Conservation (phyloP, 2,888 invertebrate genomes). For the Drosophila robusta region DNA sequence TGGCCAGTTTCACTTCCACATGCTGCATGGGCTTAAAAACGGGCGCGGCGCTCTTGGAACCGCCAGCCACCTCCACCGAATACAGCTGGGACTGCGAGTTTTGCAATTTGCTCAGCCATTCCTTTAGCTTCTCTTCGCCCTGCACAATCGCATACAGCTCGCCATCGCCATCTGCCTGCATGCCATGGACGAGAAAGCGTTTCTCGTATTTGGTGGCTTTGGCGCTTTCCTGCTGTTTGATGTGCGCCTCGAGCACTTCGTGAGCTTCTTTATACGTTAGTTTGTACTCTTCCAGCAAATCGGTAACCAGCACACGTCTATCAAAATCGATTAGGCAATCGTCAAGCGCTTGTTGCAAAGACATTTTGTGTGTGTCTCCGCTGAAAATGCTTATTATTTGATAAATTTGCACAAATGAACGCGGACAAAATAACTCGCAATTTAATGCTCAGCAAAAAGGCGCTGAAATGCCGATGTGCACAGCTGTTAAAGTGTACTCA, state of each 20-base stretch:
- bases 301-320: slow-evolving; percentile 79
- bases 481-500: slow-evolving; percentile 35
- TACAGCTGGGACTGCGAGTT: slow-evolving; percentile 75
- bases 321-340: slow-evolving; percentile 82
- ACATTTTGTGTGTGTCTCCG: slow-evolving; percentile 37
- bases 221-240: slow-evolving; percentile 68
- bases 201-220: slow-evolving; percentile 74
- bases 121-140: slow-evolving; percentile 70
- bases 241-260: slow-evolving; percentile 61
- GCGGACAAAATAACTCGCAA: background rate
- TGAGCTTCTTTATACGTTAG: slow-evolving; percentile 75
- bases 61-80: slow-evolving; percentile 81
- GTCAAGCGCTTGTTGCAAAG: slow-evolving; percentile 71
- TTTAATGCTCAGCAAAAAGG: slow-evolving; percentile 14
- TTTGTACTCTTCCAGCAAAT: slow-evolving; percentile 81
- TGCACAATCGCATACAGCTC: slow-evolving; percentile 79
- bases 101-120: slow-evolving; percentile 70
- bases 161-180: slow-evolving; percentile 17
- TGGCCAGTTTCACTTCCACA: slow-evolving; percentile 60
- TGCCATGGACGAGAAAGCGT: slow-evolving; percentile 63
- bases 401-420: background rate
- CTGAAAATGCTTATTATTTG: background rate
- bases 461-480: slow-evolving; percentile 26
- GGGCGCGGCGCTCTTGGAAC: slow-evolving; percentile 75
- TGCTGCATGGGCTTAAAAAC: slow-evolving; percentile 78